Evolutionary conservation across 2,888 invertebrate genomes (phyloP).

Genomic region (Atherix ibis): DNA sequence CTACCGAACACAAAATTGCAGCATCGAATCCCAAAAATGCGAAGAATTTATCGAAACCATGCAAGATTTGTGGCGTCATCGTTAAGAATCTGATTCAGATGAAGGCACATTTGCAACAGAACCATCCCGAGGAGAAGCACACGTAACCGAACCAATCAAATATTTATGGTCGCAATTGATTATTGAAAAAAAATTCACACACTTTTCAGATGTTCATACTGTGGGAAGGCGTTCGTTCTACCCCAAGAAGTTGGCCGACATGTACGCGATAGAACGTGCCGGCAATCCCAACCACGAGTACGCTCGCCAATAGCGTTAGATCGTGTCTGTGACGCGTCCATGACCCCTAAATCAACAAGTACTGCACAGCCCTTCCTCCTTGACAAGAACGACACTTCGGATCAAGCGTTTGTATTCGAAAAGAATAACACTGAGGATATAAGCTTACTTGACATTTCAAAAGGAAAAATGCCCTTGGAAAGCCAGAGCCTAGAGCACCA

Average conservation of each 20-base stretch:
- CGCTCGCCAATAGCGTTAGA: too few species aligned
- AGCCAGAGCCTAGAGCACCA: too few species aligned
- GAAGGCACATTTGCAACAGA: constrained; percentile 42
- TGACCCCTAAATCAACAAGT: too few species aligned
- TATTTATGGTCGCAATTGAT: neutral
- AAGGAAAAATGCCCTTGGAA: too few species aligned
- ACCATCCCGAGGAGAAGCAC: constrained; percentile 46
- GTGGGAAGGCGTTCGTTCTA: constrained; percentile 50
- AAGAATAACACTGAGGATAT: too few species aligned
- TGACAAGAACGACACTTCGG: too few species aligned
- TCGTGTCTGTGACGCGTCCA: too few species aligned
- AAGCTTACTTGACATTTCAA: too few species aligned
- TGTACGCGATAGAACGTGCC: constrained; percentile 43
- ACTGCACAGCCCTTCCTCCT: too few species aligned
- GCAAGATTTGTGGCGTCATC: constrained; percentile 42
- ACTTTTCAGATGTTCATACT: constrained; percentile 46
- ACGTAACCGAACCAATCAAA: constrained; percentile 42
- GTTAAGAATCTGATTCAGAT: constrained; percentile 39
- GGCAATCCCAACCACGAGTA: too few species aligned
- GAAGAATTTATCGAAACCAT: constrained; percentile 35
- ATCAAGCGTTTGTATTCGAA: too few species aligned
- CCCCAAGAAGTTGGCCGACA: constrained; percentile 62
- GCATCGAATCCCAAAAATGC: constrained; percentile 35
- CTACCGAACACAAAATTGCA: constrained; percentile 45
- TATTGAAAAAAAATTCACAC: neutral